A percentile compares a stretch with the other conserved stretches of the same genome.
Evolutionary conservation across 2,888 invertebrate genomes (phyloP).

Genomic region (Hypercompe scribonia): DNA sequence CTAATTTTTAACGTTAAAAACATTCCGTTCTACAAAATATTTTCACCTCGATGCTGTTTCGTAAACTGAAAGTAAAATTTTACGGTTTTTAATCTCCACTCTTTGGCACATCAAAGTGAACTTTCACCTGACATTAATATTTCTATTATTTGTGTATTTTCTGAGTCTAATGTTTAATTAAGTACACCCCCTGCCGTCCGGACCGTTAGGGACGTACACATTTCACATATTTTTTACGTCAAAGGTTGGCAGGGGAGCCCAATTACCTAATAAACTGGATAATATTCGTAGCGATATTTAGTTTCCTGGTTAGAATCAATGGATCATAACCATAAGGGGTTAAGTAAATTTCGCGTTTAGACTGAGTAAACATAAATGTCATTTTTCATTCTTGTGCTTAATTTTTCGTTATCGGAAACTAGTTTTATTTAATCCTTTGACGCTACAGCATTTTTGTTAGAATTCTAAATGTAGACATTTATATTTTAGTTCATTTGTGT

Average conservation of each 20-base stretch:
- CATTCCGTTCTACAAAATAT: neutral
- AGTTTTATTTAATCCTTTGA: neutral
- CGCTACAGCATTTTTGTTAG: neutral
- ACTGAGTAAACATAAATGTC: neutral
- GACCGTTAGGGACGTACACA: slow-evolving; percentile 24
- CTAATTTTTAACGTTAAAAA: neutral
- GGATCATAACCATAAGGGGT: neutral
- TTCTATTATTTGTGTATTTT: slow-evolving; percentile 46
- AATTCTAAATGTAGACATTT: neutral
- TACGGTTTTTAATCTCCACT: slow-evolving; percentile 23
- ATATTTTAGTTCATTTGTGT: neutral
- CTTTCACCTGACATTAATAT: slow-evolving; percentile 33
- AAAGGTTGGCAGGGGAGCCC: slow-evolving; percentile 25
- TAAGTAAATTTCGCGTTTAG: neutral
- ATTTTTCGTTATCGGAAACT: neutral
- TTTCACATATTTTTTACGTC: slow-evolving; percentile 43
- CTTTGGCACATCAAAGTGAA: slow-evolving; percentile 20
- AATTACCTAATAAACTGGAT: neutral
- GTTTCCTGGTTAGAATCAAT: neutral
- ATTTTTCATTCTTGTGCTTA: neutral
- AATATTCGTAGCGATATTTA: slow-evolving; percentile 3
- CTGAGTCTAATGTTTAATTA: slow-evolving; percentile 42
- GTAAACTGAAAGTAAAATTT: slow-evolving; percentile 4
- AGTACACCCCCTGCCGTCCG: slow-evolving; percentile 27
- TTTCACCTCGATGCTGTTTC: neutral